These are phyloP conservation scores for Sphyrna mokarran DNA, from an alignment of 2,113 vertebrate genomes.

Conservation along the genomic window DNA sequence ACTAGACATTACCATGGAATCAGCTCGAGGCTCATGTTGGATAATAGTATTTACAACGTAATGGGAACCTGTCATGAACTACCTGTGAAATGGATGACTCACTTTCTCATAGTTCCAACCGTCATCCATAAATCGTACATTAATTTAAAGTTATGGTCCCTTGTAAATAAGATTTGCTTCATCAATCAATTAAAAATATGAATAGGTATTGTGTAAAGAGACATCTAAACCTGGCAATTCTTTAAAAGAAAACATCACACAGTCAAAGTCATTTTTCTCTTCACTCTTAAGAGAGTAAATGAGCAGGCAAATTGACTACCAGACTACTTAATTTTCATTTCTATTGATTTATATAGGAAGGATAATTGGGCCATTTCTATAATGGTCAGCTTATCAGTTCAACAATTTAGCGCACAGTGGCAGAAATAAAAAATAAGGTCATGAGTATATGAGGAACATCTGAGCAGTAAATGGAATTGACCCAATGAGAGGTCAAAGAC, in stretches of 20 bases:
- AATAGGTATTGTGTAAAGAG: not conserved
- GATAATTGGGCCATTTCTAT: not conserved
- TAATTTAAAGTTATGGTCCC: not conserved
- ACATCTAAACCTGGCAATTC: not conserved
- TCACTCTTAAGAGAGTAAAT: not conserved
- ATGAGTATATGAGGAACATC: not conserved
- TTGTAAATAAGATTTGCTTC: not conserved
- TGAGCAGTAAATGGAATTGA: not conserved
- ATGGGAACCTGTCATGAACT: not conserved
- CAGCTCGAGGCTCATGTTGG: not conserved
- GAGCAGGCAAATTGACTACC: not conserved
- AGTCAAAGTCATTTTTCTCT: not conserved
- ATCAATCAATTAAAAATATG: not conserved
- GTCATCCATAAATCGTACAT: not conserved
- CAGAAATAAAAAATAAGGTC: not conserved
- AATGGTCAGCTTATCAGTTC: not conserved
- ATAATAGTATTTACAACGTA: not conserved
- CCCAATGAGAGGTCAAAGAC: not conserved
- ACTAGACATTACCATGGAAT: not conserved
- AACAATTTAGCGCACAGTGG: not conserved
- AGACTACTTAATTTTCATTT: not conserved
- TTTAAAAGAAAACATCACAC: not conserved
- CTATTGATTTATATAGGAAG: not conserved
- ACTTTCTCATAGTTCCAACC: not conserved
- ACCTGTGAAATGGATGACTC: not conserved